Percentiles rank a stretch among this genome's conserved stretches.
phyloP scores from a whole-genome alignment of 2,888 invertebrate genomes.

The Scaptomyza caliginosa region DNA sequence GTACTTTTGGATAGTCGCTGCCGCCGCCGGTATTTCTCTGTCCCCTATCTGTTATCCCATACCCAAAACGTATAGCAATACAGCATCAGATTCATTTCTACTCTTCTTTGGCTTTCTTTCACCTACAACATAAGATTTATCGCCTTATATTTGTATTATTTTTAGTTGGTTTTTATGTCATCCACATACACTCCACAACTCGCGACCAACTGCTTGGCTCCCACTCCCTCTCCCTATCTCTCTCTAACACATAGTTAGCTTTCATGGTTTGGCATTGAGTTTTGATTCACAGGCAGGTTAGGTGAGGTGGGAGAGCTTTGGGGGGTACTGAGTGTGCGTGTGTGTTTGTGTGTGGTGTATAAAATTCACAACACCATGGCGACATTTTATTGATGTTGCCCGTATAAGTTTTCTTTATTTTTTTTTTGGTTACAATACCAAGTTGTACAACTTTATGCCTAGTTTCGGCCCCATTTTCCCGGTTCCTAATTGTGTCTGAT shows the following conservation, averaged over 20 bases:
- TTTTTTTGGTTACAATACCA: constrained; percentile 16
- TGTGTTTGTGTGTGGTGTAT: neutral
- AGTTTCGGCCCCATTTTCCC: neutral
- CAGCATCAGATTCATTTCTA: constrained; percentile 52
- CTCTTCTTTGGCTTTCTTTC: constrained; percentile 69
- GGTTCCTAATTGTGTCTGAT: constrained; percentile 28
- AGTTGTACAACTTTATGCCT: constrained; percentile 25
- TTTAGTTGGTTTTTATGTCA: constrained; percentile 77
- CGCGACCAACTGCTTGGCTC: constrained; percentile 28
- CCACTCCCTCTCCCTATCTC: neutral
- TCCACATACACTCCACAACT: constrained; percentile 30
- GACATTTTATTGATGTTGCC: constrained; percentile 52
- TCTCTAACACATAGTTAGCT: constrained; percentile 32
- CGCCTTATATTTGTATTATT: constrained; percentile 80
- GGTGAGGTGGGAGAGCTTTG: neutral
- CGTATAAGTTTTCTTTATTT: constrained; percentile 20
- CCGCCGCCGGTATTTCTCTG: neutral
- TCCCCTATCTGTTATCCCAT: neutral
- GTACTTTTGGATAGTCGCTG: constrained; percentile 64
- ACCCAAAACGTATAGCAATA: constrained; percentile 28
- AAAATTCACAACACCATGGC: constrained; percentile 10
- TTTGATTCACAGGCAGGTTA: neutral
- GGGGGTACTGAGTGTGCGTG: neutral
- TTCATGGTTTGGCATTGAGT: constrained; percentile 21
- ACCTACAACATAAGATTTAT: constrained; percentile 82